Base-by-base conservation (phyloP, 2,888 invertebrate genomes). In the Aricia artaxerxes region DNA sequence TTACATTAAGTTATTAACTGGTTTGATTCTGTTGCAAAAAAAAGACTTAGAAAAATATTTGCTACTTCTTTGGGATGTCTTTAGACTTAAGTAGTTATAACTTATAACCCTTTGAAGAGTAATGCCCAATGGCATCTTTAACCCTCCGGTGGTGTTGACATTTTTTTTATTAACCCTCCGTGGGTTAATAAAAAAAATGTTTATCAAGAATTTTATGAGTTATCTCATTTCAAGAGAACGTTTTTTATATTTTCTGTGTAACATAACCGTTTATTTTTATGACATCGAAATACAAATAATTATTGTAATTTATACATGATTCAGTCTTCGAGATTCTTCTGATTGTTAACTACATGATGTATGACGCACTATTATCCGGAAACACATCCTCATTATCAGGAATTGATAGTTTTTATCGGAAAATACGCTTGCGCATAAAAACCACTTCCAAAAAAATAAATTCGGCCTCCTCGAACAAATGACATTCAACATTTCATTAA, bases 401-500 rank as follows among this genome's bases (percentile, higher is more conserved):
- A 73, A 73, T 40, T 60, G 73, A 79, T 79, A 73, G 49, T 61
- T 44, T 61, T 73, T 44, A 76, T 79, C 79, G 44, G 53, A 64
- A 35, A 64, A 75, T 61, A 75, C 64, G 38, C n/a, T 40, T 53
- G 57, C 61, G 64, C 64, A 75, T 61, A 75, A 79, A 76, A 79
- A 61, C 61, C 49, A 31, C 60, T 57, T 49, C 38, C 75, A 60
- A 79, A 75, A 73, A 31, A 75, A 24, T 24, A 24, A 64, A 73
- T 44, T 76, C 61, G 40, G 44, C 77, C 49, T 69, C 73, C 78
- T 81, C 81, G 80, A 78, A 81, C 80, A 79, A 53, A 31, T 80
- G 80, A 81, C 81, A 76, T 53, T 53, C 53, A 76, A 31, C 31
- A 76, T 76, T 76, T 53, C 31, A 31, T 64, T 31, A n/a, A 24